phyloP scores from a whole-genome alignment of 2,797 vertebrate species.

The Pangasius mekongensis region DNA sequence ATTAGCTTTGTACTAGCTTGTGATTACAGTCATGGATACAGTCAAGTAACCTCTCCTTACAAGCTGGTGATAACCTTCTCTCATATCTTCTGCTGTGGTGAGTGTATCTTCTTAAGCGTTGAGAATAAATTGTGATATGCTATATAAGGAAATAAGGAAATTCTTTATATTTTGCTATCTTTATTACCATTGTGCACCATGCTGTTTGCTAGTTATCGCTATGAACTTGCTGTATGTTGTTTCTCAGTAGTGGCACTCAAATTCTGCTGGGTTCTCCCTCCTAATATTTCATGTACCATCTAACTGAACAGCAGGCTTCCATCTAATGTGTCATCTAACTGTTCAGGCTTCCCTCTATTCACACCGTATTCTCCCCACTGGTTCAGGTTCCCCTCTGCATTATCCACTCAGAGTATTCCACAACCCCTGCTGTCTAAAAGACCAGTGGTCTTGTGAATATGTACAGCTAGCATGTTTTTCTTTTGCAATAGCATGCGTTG shows the following conservation, averaged over 20 bases:
- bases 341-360: background rate
- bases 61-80: background rate
- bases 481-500: background rate
- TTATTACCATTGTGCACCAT: background rate
- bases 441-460: background rate
- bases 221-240: background rate
- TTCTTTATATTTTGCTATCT: background rate
- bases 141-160: background rate
- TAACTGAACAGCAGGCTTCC: background rate
- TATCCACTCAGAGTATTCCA: background rate
- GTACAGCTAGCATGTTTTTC: background rate
- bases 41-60: background rate
- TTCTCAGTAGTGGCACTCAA: background rate
- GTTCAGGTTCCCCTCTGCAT: background rate
- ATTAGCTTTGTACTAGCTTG: background rate
- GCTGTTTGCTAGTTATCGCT: background rate
- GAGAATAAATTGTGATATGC: background rate
- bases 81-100: background rate
- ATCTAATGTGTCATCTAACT: too few species aligned
- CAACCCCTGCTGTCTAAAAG: too few species aligned
- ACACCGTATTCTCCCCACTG: background rate
- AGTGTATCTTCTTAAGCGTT: background rate
- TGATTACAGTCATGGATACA: background rate
- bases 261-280: too few species aligned
- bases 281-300: background rate